Percentiles rank a stretch among this genome's conserved stretches.
Conservation (phyloP, 2,888 invertebrate genomes). For the Scaptomyza tumidula region DNA sequence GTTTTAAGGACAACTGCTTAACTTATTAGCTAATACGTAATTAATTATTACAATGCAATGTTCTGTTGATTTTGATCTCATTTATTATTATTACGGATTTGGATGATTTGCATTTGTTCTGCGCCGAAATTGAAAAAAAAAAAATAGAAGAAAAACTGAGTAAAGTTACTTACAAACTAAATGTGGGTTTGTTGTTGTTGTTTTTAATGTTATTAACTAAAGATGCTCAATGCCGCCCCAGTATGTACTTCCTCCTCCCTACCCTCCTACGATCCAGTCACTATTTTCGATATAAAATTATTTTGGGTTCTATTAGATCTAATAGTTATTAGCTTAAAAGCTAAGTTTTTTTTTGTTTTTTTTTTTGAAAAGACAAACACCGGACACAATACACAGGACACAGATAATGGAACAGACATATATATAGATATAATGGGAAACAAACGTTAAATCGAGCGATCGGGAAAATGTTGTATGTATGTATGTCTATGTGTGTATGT, state of each 20-base stretch:
- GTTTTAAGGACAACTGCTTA: constrained; percentile 16
- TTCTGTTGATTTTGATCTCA: constrained; percentile 7
- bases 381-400: background rate
- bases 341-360: constrained; percentile 9
- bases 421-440: background rate
- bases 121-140: background rate
- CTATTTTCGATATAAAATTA: background rate
- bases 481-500: background rate
- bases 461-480: background rate
- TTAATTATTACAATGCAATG: constrained; percentile 36
- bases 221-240: constrained; percentile 7
- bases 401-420: background rate
- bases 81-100: background rate
- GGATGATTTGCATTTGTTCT: background rate
- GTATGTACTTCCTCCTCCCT: background rate
- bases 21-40: constrained; percentile 14
- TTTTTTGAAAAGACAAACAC: constrained; percentile 2
- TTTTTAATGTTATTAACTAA: background rate
- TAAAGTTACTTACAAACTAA: constrained; percentile 29
- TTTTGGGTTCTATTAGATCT: constrained; percentile 11
- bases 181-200: background rate
- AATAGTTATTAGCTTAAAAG: constrained; percentile 42
- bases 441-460: background rate
- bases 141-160: background rate
- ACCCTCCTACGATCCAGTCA: background rate